Evolutionary conservation across 2,888 invertebrate genomes (phyloP), one percentile per base, ranked within the genome.

Genomic region (Plebejus anna): DNA sequence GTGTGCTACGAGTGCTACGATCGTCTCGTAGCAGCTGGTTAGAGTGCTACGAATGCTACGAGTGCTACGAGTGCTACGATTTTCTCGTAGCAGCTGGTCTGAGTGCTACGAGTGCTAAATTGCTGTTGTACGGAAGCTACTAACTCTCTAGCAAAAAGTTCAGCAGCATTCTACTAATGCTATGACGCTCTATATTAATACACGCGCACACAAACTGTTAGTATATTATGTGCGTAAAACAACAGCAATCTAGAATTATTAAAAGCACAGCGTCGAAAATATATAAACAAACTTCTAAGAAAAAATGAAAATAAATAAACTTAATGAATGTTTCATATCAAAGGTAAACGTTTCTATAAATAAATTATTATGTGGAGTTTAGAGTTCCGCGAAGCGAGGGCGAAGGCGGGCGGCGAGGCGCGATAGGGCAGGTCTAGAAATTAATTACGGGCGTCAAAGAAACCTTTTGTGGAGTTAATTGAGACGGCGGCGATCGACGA

Each of bases 371-470:
- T 66, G 66, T 32, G 32, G 32, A 28, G 9, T 28, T 28, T 7
- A 28, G 22, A 59, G 28, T 61, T 16, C 38, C 38, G 38, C 6
- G 32, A 13, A 13, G 28, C 11, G 70, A 28, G 22, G 22, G 47
- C 11, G 36, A 36, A 5, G 16, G 38, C 38, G 38, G 36, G 70
- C 7, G 5, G 28, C 16, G 70, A 36, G 6, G 16, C 38, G 9
- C 71, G 42, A 42, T 70, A 70, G 71, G 22, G 71, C 38, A 71
- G n/a, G 38, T 42, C 38, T n/a, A 71, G 38, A 71, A 71, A 71
- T 71, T 71, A 71, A 71, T 71, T 71, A 71, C 71, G 16, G 42
- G 9, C 71, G 11, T 71, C 55, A 71, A 71, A 71, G 71, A 42
- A 71, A 71, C 71, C 42, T 71, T 71, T 42, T 71, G 70, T 71